These are phyloP conservation scores for Pelobates fuscus DNA, from an alignment of 2,113 vertebrate genomes.

Conservation along the genomic window DNA sequence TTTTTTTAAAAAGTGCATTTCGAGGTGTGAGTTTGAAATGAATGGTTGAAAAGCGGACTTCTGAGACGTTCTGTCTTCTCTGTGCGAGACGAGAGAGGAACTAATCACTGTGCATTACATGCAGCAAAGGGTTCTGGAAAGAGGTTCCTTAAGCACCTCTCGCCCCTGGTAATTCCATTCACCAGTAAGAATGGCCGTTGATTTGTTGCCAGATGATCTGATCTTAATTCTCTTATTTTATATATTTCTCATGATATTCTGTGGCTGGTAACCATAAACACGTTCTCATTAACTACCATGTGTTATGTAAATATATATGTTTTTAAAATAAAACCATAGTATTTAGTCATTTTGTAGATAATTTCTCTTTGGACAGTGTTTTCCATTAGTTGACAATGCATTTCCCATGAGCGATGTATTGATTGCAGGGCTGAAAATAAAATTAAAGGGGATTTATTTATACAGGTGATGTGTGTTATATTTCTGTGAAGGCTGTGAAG, in stretches of 20 bases:
- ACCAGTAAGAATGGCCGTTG: no score
- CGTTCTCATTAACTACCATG: constrained; percentile 70
- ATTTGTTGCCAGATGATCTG: no score
- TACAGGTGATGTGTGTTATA: constrained; percentile 61
- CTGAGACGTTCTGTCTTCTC: no score
- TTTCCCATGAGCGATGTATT: constrained; percentile 77
- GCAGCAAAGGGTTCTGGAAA: no score
- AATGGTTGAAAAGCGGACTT: no score
- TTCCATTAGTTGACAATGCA: no score
- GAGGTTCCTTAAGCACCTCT: no score
- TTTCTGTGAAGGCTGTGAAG: constrained; percentile 84
- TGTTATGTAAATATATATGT: constrained; percentile 56
- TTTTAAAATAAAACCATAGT: constrained; percentile 63
- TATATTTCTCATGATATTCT: constrained; percentile 88
- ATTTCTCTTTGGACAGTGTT: constrained; percentile 63
- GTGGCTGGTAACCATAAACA: constrained; percentile 97
- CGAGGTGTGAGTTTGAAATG: no score
- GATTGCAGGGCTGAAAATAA: constrained; percentile 83
- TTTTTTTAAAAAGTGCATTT: no score
- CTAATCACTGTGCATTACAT: no score
- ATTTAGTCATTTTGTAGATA: constrained; percentile 66
- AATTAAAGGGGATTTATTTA: constrained; percentile 49
- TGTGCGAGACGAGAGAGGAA: no score
- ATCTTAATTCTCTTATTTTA: constrained; percentile 89
- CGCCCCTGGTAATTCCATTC: no score